Evolutionary conservation across 2,113 vertebrate species (phyloP).

Genomic region (Pomatorhinus ruficollis): DNA sequence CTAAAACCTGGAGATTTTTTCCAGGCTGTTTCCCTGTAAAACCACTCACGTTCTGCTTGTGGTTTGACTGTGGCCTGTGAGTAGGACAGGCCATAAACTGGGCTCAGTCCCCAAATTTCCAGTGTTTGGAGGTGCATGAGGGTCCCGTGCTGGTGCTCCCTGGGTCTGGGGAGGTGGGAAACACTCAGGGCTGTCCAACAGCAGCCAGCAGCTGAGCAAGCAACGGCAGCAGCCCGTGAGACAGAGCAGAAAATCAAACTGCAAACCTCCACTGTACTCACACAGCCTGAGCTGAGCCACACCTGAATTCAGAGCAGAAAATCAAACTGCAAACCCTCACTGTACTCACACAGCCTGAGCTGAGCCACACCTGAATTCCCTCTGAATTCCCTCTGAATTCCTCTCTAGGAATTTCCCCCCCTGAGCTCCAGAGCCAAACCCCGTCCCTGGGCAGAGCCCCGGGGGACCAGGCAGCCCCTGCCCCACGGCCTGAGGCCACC

Average conservation of each 20-base stretch:
- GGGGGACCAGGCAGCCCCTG: not conserved
- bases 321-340: not conserved
- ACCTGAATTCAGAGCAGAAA: too few relatives aligned
- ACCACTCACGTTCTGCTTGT: not conserved
- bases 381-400: too few relatives aligned
- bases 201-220: not conserved
- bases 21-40: not conserved
- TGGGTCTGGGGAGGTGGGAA: not conserved
- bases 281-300: not conserved
- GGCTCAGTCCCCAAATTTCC: not conserved
- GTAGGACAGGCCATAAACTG: not conserved
- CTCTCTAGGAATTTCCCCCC: too few relatives aligned
- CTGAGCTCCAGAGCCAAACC: not conserved
- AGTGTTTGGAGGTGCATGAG: slow-evolving; percentile 57
- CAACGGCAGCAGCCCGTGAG: not conserved
- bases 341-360: not conserved
- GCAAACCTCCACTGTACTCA: not conserved
- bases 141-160: not conserved
- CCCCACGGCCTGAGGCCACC: not conserved
- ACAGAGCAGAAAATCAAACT: not conserved
- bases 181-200: not conserved
- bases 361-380: not conserved
- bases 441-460: not conserved
- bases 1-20: not conserved
- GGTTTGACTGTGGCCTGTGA: not conserved